phyloP scores from a whole-genome alignment of 2,113 vertebrate species.

The Pseudopodoces humilis region DNA sequence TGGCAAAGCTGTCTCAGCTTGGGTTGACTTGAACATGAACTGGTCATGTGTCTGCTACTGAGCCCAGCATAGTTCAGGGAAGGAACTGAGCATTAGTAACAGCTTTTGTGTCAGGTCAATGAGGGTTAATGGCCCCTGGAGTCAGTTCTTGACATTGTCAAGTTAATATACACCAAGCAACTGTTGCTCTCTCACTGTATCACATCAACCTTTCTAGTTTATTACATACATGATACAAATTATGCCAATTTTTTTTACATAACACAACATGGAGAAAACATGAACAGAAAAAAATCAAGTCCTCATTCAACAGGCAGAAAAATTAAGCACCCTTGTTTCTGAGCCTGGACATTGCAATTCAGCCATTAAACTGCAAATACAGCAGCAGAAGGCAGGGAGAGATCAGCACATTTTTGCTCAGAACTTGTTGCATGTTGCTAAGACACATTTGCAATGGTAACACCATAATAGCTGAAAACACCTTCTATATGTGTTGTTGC shows the following conservation, averaged over 20 bases:
- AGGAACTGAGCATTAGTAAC: background rate
- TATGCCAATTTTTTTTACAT: background rate
- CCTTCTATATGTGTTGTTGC: background rate
- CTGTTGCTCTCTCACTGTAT: background rate
- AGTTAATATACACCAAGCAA: background rate
- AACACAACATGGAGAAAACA: background rate
- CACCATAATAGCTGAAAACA: background rate
- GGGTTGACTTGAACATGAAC: background rate
- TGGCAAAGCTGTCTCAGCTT: background rate
- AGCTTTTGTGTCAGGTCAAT: background rate
- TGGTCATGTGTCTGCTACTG: background rate
- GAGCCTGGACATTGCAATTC: background rate
- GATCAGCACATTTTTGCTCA: background rate
- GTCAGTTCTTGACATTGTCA: background rate
- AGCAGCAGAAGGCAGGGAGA: background rate
- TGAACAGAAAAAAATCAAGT: background rate
- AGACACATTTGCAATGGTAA: background rate
- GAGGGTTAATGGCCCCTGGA: background rate
- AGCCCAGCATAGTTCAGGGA: background rate
- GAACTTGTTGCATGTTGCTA: background rate
- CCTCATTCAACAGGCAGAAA: background rate
- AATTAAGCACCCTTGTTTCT: background rate
- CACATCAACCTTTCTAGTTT: background rate
- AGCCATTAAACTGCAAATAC: background rate
- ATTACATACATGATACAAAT: background rate